Evolutionary conservation across 2,888 invertebrate species (phyloP).

Genomic region (Ochropacha duplaris): DNA sequence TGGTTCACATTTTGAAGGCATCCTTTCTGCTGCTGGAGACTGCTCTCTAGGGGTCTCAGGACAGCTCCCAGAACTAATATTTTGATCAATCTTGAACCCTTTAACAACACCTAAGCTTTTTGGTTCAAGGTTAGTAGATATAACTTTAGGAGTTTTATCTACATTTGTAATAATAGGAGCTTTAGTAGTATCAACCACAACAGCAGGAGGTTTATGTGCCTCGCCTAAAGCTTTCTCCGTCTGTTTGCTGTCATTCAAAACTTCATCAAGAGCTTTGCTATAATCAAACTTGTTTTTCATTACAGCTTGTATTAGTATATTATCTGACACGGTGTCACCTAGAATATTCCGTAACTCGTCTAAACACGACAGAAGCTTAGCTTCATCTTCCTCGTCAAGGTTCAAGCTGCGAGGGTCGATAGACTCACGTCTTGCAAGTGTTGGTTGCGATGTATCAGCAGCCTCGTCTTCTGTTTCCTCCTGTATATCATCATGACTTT

Average conservation of each 20-base stretch:
- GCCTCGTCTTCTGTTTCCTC: constrained; percentile 83
- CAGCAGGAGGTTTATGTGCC: constrained; percentile 39
- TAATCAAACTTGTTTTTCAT: constrained; percentile 88
- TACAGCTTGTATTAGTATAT: constrained; percentile 87
- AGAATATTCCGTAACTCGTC: constrained; percentile 91
- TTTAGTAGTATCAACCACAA: constrained; percentile 52
- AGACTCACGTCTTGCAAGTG: constrained; percentile 67
- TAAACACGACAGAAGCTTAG: constrained; percentile 90
- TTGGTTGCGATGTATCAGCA: constrained; percentile 38
- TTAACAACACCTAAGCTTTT: constrained; percentile 70
- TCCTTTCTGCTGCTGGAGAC: constrained; percentile 86
- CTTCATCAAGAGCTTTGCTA: constrained; percentile 87
- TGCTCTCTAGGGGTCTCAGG: constrained; percentile 85
- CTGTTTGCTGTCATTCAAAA: constrained; percentile 78
- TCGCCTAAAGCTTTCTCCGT: constrained; percentile 34
- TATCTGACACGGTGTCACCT: constrained; percentile 89
- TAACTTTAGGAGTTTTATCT: constrained; percentile 59
- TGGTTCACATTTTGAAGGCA: constrained; percentile 63
- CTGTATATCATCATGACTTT: constrained; percentile 88
- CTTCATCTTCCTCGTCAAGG: constrained; percentile 87
- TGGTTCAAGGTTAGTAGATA: constrained; percentile 72
- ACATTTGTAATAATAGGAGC: constrained; percentile 46
- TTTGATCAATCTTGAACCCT: constrained; percentile 82
- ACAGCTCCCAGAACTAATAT: constrained; percentile 46
- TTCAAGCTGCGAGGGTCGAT: constrained; percentile 73